These are phyloP conservation scores for Brachionus rotundiformis DNA, from an alignment of 1,140 invertebrate genomes.

Conservation along the genomic window DNA sequence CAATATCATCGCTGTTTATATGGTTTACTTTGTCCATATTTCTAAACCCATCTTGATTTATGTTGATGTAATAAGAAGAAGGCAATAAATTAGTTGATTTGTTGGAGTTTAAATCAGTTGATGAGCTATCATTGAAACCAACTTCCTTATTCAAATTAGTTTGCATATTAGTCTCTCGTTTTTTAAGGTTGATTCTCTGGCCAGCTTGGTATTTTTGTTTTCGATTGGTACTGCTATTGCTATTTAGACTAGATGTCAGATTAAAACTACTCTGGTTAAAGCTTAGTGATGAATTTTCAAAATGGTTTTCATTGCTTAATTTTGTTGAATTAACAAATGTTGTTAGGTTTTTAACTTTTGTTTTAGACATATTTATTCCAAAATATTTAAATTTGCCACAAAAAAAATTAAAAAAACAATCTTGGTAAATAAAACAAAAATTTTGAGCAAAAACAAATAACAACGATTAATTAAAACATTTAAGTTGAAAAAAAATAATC, in stretches of 20 bases:
- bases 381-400: neutral
- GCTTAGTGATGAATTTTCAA: slow-evolving; percentile 23
- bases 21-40: slow-evolving; percentile 43
- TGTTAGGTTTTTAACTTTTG: slow-evolving; percentile 29
- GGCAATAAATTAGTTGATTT: neutral
- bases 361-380: slow-evolving; percentile 31
- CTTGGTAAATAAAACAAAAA: neutral
- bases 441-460: slow-evolving; percentile 3
- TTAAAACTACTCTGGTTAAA: slow-evolving; percentile 26
- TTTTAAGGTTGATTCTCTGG: neutral
- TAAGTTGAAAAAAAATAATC: neutral
- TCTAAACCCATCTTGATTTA: slow-evolving; percentile 23
- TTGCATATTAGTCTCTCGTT: neutral
- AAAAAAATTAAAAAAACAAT: neutral
- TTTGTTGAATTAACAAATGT: slow-evolving; percentile 25
- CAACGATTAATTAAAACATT: slow-evolving; percentile 1
- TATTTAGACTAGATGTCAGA: neutral
- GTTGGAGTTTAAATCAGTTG: neutral
- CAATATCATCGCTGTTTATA: slow-evolving; percentile 21
- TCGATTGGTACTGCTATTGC: neutral
- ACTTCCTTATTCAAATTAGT: neutral
- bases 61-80: slow-evolving; percentile 31
- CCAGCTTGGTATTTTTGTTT: neutral
- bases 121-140: neutral
- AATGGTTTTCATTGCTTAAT: neutral